These are phyloP conservation scores for Empidonax alnorum DNA, from an alignment of 2,113 vertebrate genomes.

Conservation along the genomic window DNA sequence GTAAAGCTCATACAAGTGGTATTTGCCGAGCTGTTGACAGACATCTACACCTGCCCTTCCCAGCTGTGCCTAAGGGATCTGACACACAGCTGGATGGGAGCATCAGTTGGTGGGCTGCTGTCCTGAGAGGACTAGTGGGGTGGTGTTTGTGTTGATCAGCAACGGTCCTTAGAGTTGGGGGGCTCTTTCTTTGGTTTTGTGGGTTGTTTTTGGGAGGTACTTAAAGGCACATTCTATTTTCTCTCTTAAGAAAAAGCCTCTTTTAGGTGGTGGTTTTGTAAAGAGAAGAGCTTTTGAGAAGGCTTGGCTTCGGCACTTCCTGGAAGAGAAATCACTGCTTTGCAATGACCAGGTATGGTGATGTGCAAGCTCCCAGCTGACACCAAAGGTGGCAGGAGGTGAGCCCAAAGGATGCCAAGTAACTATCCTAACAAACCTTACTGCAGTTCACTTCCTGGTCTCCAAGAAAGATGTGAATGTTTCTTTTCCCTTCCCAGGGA, in stretches of 20 bases:
- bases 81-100: too few species aligned
- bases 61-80: too few species aligned
- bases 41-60: background rate
- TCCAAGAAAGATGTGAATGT: rapidly evolving
- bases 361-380: rapidly evolving
- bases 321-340: rapidly evolving
- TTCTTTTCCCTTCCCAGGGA: background rate
- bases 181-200: background rate
- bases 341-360: background rate
- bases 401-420: background rate
- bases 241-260: background rate
- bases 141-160: background rate
- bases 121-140: rapidly evolving
- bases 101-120: rapidly evolving
- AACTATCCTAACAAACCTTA: too few species aligned
- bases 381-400: too few species aligned
- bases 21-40: background rate
- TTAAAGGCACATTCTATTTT: background rate
- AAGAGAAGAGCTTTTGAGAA: background rate
- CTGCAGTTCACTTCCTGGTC: too few species aligned
- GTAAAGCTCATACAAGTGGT: background rate
- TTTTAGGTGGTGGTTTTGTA: background rate
- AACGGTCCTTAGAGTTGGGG: rapidly evolving
- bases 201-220: background rate
- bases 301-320: background rate